Evolutionary conservation across 2,888 invertebrate genomes (phyloP), one percentile per base, ranked within the genome.

Genomic region (Leuctra nigra): DNA sequence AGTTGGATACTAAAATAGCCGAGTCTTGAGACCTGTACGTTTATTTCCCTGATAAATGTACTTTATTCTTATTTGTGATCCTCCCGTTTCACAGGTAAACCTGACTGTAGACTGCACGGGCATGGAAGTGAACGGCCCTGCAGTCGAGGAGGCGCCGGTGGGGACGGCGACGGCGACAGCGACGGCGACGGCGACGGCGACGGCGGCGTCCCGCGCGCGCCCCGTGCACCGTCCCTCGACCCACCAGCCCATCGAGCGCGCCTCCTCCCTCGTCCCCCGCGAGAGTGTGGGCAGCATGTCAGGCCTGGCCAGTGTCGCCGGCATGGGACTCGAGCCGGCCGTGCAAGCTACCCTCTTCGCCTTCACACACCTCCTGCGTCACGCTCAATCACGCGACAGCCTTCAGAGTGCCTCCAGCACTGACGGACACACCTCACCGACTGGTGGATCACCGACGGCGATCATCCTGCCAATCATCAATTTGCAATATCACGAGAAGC

Each of bases 71-170:
- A 14, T 46, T 20, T 22, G 35, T 59, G n/a, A n/a, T n/a, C n/a
- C n/a, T n/a, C 29, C 29, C 6, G 7, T 7, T 54, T 54, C 53
- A 1, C 61, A 72, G 72, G 70, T 72, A 55, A 71, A 71, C 62
- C 64, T 72, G 56, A 72, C 71, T 11, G 68, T 72, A 47, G 72
- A 72, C 62, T 71, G 70, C 61, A 67, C 64, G 44, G 62, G 60
- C 6, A 39, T 60, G 2, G 61, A 39, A 6, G 41, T 23, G 22
- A 14, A 41, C 16, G 35, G 20, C 7, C 35, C 53, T 3, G 50
- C 54, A 4, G 63, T 61, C 7, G 55, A 57, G n/a, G 60, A 62
- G 48, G 22, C 55, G 57, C 33, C 54, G 59, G 33, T 44, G 61
- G 47, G 39, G 53, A 56, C 58, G 59, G 53, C 48, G 18, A 63